These are phyloP conservation scores for Eriocheir sinensis DNA, from an alignment of 1,140 invertebrate species.

Conservation along the genomic window DNA sequence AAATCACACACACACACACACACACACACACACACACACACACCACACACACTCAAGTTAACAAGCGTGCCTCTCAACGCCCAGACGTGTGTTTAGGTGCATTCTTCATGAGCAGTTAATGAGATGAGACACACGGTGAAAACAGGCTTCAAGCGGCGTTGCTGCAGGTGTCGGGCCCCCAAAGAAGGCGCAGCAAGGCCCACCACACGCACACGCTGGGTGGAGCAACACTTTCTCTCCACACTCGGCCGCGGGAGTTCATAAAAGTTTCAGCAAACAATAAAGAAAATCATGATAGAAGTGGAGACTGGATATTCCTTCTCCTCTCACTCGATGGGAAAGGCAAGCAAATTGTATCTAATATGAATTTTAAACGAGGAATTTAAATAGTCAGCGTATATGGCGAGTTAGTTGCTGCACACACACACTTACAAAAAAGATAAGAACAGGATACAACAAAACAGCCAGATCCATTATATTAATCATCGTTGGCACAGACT, in stretches of 20 bases:
- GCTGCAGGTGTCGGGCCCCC: not conserved
- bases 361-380: too few relatives aligned
- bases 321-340: too few relatives aligned
- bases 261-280: too few relatives aligned
- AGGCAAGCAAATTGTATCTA: too few relatives aligned
- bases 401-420: too few relatives aligned
- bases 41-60: slow-evolving; percentile 44
- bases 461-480: not conserved
- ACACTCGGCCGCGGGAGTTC: too few relatives aligned
- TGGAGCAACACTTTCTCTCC: not conserved
- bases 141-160: not conserved
- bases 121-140: not conserved
- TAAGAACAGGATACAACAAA: not conserved
- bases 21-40: slow-evolving; percentile 61
- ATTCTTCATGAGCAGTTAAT: not conserved
- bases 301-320: too few relatives aligned
- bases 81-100: too few relatives aligned
- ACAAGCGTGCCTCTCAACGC: not conserved
- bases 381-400: too few relatives aligned
- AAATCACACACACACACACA: slow-evolving; percentile 61
- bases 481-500: not conserved
- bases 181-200: too few relatives aligned
- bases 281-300: too few relatives aligned
- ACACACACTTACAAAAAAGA: not conserved
- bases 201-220: too few relatives aligned